phyloP scores from a whole-genome alignment of 2,113 vertebrate genomes.

The Ameiurus melas region DNA sequence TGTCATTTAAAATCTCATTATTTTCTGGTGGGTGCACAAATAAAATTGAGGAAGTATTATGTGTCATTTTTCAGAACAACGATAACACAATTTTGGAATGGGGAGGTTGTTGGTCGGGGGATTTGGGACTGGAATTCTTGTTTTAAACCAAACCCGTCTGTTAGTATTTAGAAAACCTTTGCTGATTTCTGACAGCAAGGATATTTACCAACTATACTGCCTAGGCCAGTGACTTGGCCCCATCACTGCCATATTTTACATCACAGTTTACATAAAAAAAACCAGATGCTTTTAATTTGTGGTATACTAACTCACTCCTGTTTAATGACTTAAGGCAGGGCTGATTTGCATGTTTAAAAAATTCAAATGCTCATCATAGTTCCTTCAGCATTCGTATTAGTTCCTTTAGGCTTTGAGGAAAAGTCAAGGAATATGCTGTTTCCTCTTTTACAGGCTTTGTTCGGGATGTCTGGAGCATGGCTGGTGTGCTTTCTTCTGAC shows the following conservation, averaged over 20 bases:
- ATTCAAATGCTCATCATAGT: background rate
- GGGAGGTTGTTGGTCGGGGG: too few species aligned
- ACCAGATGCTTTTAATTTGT: background rate
- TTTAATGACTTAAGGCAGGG: background rate
- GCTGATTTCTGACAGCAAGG: background rate
- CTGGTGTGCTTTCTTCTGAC: slow-evolving; percentile 76
- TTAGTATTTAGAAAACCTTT: background rate
- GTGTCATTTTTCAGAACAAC: slow-evolving; percentile 14
- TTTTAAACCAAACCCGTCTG: background rate
- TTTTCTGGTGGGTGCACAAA: background rate
- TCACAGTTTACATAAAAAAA: background rate
- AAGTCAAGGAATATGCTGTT: background rate
- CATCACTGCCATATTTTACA: background rate
- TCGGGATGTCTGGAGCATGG: slow-evolving; percentile 79
- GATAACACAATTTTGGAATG: background rate
- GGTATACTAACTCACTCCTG: background rate
- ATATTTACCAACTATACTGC: background rate
- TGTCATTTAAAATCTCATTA: background rate
- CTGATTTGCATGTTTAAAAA: background rate
- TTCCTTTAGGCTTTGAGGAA: background rate
- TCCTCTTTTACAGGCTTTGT: slow-evolving; percentile 67
- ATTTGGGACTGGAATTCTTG: background rate
- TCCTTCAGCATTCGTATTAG: background rate
- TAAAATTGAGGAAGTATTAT: background rate
- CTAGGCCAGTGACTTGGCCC: background rate